Conservation (phyloP, 2,797 vertebrate genomes). For the Eutrigla gurnardus region DNA sequence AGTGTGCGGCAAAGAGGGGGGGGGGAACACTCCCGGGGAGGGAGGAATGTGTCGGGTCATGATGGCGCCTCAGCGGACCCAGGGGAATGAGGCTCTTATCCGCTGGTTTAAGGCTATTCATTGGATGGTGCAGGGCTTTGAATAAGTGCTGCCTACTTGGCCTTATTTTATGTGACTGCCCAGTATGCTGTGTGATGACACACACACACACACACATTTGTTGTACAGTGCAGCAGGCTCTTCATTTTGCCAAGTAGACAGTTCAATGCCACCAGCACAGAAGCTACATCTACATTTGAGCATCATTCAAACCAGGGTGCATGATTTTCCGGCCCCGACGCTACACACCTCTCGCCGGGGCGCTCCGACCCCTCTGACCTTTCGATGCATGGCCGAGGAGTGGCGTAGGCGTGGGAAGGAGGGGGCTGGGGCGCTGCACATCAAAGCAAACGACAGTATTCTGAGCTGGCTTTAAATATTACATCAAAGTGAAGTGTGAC, state of each 20-base stretch:
- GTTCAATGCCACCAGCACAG: conserved; percentile 14
- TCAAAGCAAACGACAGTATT: too few relatives aligned
- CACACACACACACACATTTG: conserved; percentile 18
- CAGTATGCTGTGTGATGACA: conserved; percentile 33
- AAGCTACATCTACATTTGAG: conserved; percentile 18
- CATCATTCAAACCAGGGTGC: conserved; percentile 15
- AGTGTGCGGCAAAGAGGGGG: conserved; percentile 7
- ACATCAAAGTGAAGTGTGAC: conserved; percentile 12
- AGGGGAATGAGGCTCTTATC: conserved; percentile 28
- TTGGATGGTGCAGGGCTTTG: conserved; percentile 29
- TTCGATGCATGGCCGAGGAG: conserved; percentile 16
- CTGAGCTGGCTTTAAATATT: conserved; percentile 34
- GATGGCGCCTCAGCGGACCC: conserved; percentile 24
- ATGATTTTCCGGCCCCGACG: too few relatives aligned
- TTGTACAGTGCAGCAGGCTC: conserved; percentile 7
- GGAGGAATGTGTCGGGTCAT: conserved; percentile 45
- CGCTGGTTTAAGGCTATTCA: conserved; percentile 23
- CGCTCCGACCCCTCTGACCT: conserved; percentile 19
- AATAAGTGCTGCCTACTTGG: conserved; percentile 36
- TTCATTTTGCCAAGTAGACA: conserved; percentile 11
- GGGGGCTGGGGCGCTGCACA: conserved; percentile 20
- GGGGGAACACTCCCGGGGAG: conserved; percentile 19
- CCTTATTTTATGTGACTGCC: conserved; percentile 31
- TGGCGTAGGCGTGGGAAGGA: conserved; percentile 7
- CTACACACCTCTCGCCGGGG: conserved; percentile 21